A percentile compares a stretch with the other conserved stretches of the same genome.
Conservation (phyloP, 2,113 vertebrate species). For the Dipodomys stephensi region DNA sequence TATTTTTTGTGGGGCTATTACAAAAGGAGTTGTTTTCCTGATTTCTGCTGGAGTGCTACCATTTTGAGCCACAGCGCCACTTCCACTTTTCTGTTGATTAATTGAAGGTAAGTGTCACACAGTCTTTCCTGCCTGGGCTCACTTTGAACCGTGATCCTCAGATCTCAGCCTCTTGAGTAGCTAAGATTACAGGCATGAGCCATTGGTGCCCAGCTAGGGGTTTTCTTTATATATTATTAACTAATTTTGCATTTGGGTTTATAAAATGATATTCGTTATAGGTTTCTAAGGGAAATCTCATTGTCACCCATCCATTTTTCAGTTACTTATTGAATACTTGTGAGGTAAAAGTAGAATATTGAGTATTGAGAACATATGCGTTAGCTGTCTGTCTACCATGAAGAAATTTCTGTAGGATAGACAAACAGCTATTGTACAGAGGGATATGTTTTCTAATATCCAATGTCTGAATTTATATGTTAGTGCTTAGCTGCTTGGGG, state of each 20-base stretch:
- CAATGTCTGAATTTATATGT: background rate
- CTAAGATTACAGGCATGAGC: no score
- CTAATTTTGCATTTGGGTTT: background rate
- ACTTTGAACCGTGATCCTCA: no score
- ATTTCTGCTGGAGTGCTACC: no score
- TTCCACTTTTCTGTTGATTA: no score
- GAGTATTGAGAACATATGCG: background rate
- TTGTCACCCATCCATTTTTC: background rate
- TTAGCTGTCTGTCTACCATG: background rate
- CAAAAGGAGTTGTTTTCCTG: no score
- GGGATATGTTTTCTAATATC: background rate
- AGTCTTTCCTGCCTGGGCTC: no score
- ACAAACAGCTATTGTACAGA: background rate
- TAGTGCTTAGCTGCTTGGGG: background rate
- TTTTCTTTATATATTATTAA: background rate
- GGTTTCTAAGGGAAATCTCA: background rate
- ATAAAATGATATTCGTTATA: background rate
- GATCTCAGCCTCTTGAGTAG: no score
- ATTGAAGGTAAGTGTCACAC: no score
- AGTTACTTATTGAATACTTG: constrained; percentile 1
- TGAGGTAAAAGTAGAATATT: background rate
- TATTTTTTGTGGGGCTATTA: no score
- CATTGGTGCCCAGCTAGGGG: no score
- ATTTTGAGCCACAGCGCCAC: no score
- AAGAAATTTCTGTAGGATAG: background rate